phyloP scores from a whole-genome alignment of 2,113 vertebrate genomes.

The Hemibates koningsi region DNA sequence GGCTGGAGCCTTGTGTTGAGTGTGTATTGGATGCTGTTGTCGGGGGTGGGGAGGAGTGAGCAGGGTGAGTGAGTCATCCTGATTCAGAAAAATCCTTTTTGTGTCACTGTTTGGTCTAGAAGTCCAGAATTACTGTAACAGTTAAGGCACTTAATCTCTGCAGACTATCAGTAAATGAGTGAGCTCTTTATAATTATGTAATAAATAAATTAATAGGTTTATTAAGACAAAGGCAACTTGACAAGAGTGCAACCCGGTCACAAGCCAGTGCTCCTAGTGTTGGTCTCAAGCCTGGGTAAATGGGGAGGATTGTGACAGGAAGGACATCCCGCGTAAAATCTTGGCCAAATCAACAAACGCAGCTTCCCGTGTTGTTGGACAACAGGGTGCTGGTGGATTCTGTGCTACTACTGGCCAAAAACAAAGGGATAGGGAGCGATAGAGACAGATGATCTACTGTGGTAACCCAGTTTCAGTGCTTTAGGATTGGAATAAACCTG shows the following conservation, averaged over 20 bases:
- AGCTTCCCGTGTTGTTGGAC: neutral
- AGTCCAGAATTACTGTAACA: neutral
- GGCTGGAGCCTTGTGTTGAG: too few species aligned
- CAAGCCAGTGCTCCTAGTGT: neutral
- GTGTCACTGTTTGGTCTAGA: neutral
- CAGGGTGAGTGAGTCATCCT: neutral
- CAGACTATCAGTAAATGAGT: neutral
- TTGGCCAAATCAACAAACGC: neutral
- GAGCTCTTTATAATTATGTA: neutral
- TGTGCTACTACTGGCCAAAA: neutral
- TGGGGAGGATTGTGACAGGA: neutral
- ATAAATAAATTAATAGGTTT: neutral
- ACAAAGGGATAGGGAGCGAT: fast-evolving
- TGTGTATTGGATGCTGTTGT: too few species aligned
- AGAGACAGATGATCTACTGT: neutral
- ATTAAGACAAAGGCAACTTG: fast-evolving
- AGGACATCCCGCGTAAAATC: neutral
- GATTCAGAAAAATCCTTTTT: neutral
- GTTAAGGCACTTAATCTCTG: neutral
- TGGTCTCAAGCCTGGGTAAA: neutral
- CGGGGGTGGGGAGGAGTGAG: too few species aligned
- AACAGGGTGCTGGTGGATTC: neutral
- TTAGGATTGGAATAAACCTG: neutral
- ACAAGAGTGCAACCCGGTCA: fast-evolving
- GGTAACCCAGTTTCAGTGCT: neutral